Evolutionary conservation across 2,797 vertebrate species (phyloP).

Genomic region (Poeciliopsis presidionis): DNA sequence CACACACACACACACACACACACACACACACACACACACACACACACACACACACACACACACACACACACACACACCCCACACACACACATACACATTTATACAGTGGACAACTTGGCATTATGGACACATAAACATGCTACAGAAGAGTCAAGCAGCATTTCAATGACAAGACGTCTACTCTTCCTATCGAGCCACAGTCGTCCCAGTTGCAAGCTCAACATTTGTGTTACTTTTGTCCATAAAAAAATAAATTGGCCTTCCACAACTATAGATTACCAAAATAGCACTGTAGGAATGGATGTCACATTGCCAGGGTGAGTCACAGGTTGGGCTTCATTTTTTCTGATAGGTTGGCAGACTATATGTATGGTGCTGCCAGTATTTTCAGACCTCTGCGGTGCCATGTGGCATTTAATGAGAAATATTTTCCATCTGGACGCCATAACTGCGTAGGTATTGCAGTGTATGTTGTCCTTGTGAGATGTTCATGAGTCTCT

Average conservation of each 20-base stretch:
- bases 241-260: background rate
- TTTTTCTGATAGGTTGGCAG: conserved; percentile 8
- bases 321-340: background rate
- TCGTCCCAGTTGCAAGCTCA: background rate
- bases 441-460: background rate
- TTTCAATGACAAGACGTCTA: background rate
- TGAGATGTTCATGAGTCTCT: background rate
- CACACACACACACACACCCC: accelerated
- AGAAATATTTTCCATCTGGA: conserved; percentile 3
- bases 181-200: background rate
- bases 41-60: too few species aligned
- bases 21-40: too few species aligned
- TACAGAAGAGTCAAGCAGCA: background rate
- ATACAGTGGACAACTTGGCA: background rate
- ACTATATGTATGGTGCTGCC: background rate
- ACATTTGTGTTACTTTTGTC: background rate
- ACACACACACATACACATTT: accelerated
- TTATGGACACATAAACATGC: background rate
- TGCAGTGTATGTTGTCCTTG: background rate
- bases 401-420: conserved; percentile 3
- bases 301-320: background rate
- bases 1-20: too few species aligned
- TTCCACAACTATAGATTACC: background rate
- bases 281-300: conserved; percentile 6
- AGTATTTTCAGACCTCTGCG: background rate